phyloP scores from a whole-genome alignment of 2,797 vertebrate species.

The Melanotaenia maccullochi region DNA sequence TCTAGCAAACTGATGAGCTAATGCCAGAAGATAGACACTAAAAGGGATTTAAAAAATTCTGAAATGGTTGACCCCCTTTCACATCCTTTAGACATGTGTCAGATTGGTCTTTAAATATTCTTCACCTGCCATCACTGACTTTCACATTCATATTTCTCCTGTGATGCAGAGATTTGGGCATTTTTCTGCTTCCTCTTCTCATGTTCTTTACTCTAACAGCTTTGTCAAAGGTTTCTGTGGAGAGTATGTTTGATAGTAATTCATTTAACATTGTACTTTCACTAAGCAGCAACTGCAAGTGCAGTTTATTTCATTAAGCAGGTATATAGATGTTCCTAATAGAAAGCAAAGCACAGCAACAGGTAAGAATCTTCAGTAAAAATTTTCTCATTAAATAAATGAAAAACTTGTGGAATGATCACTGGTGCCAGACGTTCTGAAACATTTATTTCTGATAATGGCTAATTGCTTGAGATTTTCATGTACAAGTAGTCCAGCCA shows the following conservation, averaged over 20 bases:
- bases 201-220: neutral
- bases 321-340: neutral
- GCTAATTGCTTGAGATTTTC: neutral
- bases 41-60: too few species aligned
- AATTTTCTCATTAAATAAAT: neutral
- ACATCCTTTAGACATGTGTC: neutral
- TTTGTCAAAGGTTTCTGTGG: neutral
- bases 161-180: neutral
- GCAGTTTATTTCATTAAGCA: neutral
- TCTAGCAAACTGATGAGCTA: neutral
- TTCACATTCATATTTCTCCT: neutral
- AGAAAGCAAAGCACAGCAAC: neutral
- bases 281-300: neutral
- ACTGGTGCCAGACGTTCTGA: neutral
- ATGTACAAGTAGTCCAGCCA: neutral
- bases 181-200: neutral
- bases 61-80: neutral
- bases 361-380: neutral
- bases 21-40: neutral
- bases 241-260: neutral
- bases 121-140: neutral
- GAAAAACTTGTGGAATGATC: neutral
- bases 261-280: neutral
- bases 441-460: neutral
- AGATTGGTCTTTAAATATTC: neutral